Conservation (phyloP, 1,140 invertebrate genomes). For the Cydia amplana region DNA sequence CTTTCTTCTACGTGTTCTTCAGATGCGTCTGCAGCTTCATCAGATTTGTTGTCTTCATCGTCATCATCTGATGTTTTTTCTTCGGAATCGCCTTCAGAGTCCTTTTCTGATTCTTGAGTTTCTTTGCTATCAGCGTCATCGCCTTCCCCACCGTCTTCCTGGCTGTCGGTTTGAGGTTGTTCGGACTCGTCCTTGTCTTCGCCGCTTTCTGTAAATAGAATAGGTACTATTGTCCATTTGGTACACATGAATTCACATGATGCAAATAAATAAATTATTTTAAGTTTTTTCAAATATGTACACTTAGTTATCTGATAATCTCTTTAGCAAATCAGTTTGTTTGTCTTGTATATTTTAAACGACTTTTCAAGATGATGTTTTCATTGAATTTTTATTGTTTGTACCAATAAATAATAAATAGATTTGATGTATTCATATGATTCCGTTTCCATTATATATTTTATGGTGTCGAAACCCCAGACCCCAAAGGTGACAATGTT, state of each 20-base stretch:
- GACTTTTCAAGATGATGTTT: too few relatives aligned
- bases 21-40: constrained; percentile 73
- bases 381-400: too few relatives aligned
- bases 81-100: constrained; percentile 46
- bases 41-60: constrained; percentile 59
- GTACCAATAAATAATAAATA: too few relatives aligned
- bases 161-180: constrained; percentile 47
- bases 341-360: too few relatives aligned
- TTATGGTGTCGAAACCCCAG: too few relatives aligned
- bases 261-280: neutral
- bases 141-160: constrained; percentile 46
- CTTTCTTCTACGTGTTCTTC: constrained; percentile 54
- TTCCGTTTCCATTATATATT: too few relatives aligned
- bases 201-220: constrained; percentile 54
- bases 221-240: constrained; percentile 26
- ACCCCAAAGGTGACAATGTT: too few relatives aligned
- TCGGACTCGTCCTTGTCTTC: constrained; percentile 51
- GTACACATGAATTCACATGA: neutral
- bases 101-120: constrained; percentile 47
- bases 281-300: too few relatives aligned
- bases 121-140: constrained; percentile 53
- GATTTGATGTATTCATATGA: too few relatives aligned
- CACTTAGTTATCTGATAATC: too few relatives aligned
- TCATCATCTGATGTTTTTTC: constrained; percentile 53
- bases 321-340: too few relatives aligned